Conservation (phyloP, 2,797 vertebrate genomes). For the Bovichtus variegatus region DNA sequence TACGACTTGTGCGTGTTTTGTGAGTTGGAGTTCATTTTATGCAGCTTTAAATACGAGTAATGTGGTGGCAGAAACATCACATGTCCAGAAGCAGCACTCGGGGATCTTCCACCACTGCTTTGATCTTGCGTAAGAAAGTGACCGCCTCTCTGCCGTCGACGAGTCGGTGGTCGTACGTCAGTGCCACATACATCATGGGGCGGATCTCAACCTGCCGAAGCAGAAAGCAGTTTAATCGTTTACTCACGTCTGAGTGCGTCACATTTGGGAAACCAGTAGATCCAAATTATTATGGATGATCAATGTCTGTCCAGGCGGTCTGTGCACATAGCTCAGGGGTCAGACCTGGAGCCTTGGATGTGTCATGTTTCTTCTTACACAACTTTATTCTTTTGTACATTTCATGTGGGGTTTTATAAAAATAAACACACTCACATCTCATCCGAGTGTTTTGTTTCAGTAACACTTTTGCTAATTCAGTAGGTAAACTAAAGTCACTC, state of each 20-base stretch:
- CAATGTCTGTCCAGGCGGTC: neutral
- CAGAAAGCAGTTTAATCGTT: neutral
- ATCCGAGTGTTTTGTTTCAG: neutral
- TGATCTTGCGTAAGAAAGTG: conserved; percentile 95
- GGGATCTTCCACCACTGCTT: conserved; percentile 95
- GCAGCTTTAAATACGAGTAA: conserved; percentile 27
- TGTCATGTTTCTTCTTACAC: neutral
- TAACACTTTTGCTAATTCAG: neutral
- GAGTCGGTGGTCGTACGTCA: conserved; percentile 95
- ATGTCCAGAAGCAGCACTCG: conserved; percentile 93
- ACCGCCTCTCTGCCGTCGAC: conserved; percentile 96
- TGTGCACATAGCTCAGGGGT: neutral
- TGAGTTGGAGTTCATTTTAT: conserved; percentile 26
- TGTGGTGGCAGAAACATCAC: conserved; percentile 75
- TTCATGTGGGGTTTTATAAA: neutral
- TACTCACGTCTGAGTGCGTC: neutral
- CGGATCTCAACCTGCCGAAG: conserved; percentile 89
- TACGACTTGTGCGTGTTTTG: conserved; percentile 34
- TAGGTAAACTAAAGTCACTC: neutral
- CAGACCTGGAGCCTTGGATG: neutral
- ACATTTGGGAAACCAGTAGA: neutral
- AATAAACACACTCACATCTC: neutral
- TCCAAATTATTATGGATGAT: neutral
- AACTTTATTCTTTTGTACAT: neutral
- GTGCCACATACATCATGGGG: conserved; percentile 95